These are phyloP conservation scores for Homalodisca vitripennis DNA, from an alignment of 1,140 invertebrate species.

Conservation along the genomic window DNA sequence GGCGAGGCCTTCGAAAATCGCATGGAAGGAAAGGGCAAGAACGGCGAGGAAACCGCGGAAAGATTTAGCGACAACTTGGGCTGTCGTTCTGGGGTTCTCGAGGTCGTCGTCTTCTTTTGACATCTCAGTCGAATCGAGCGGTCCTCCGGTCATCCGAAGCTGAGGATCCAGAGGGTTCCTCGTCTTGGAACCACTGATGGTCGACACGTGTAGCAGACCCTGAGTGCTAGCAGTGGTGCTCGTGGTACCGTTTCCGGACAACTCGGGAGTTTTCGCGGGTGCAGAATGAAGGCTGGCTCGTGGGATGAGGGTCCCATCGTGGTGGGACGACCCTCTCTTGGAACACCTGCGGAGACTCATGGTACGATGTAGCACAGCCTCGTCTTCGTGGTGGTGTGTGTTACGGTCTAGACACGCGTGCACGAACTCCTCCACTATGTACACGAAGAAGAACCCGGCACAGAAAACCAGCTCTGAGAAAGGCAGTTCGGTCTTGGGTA, in stretches of 20 bases:
- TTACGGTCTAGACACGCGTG: conserved; percentile 56
- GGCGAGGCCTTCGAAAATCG: conserved; percentile 78
- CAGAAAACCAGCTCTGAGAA: conserved; percentile 67
- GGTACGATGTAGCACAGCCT: conserved; percentile 55
- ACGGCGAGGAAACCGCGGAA: conserved; percentile 65
- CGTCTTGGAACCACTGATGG: conserved; percentile 31
- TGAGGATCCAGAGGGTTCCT: conserved; percentile 36
- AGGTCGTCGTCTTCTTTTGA: conserved; percentile 25
- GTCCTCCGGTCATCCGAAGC: conserved; percentile 39
- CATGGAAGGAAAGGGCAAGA: conserved; percentile 75
- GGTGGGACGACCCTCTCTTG: conserved; percentile 41
- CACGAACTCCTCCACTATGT: conserved; percentile 68
- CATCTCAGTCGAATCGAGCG: conserved; percentile 15
- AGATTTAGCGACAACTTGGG: conserved; percentile 46
- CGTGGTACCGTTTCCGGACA: conserved; percentile 29
- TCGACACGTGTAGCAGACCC: conserved; percentile 38
- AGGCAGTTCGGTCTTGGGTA: conserved; percentile 48
- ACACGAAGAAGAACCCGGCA: conserved; percentile 70
- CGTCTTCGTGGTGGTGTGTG: conserved; percentile 48
- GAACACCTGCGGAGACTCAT: conserved; percentile 56
- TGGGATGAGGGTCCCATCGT: conserved; percentile 42
- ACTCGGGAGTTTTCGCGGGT: conserved; percentile 18
- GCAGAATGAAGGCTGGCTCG: conserved; percentile 33
- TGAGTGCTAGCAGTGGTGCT: conserved; percentile 42
- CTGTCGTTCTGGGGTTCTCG: conserved; percentile 12